Conservation (phyloP, 2,888 invertebrate genomes). For the Tiphia femorata region DNA sequence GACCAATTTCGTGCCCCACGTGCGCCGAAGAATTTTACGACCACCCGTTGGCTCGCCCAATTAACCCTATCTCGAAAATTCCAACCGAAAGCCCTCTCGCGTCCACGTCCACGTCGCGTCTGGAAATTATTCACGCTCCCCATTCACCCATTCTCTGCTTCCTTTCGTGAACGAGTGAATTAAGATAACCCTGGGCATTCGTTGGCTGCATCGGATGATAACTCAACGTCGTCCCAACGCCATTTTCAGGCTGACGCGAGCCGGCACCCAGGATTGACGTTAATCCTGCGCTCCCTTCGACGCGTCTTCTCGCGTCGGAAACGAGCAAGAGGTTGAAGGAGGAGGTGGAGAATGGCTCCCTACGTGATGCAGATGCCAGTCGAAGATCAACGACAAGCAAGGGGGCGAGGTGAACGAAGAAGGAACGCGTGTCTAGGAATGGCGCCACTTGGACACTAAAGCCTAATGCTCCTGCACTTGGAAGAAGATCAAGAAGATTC, state of each 20-base stretch:
- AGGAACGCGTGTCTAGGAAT: not conserved
- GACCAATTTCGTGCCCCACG: conserved; percentile 6
- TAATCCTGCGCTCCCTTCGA: conserved; percentile 20
- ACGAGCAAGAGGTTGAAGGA: not conserved
- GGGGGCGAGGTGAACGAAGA: not conserved
- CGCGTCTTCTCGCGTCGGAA: conserved; percentile 7
- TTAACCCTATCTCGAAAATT: too few species aligned
- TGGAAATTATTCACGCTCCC: too few species aligned
- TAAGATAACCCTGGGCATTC: too few species aligned
- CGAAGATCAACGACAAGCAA: not conserved
- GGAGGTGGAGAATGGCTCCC: conserved; percentile 6
- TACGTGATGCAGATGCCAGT: conserved; percentile 12
- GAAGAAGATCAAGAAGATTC: too few species aligned
- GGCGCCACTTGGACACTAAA: conserved; percentile 38
- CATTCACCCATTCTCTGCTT: too few species aligned
- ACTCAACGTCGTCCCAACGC: too few species aligned
- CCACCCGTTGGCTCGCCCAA: not conserved
- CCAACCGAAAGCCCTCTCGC: too few species aligned
- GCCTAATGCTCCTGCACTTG: conserved; percentile 9
- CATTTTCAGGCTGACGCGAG: too few species aligned
- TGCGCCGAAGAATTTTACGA: not conserved
- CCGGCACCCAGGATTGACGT: conserved; percentile 11
- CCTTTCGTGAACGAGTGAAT: too few species aligned
- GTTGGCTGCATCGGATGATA: too few species aligned
- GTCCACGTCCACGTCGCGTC: too few species aligned